Percentiles rank a stretch among this genome's conserved stretches.
Evolutionary conservation across 2,888 invertebrate species (phyloP).

Genomic region (Galerucella calmariensis): DNA sequence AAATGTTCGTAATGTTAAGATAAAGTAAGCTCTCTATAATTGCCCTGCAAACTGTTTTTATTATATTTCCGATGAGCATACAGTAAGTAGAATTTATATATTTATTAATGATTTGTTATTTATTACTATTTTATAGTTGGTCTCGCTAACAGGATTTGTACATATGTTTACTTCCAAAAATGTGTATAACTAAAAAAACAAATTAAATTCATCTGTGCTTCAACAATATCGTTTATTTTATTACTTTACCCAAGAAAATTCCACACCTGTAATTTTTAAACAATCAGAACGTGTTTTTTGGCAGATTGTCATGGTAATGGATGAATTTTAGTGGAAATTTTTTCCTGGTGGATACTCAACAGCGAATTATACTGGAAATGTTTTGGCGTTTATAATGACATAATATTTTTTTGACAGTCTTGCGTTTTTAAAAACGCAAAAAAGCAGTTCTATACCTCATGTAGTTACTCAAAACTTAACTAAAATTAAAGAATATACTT

Average conservation of each 20-base stretch:
- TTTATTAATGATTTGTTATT: slow-evolving; percentile 61
- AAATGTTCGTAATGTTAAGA: slow-evolving; percentile 41
- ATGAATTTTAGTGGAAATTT: no score
- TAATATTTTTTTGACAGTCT: no score
- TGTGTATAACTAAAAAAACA: slow-evolving; percentile 63
- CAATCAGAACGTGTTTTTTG: no score
- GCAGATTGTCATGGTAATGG: no score
- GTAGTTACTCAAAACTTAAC: no score
- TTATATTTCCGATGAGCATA: slow-evolving; percentile 51
- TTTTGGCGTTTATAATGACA: no score
- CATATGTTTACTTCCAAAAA: slow-evolving; percentile 62
- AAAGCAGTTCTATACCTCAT: no score
- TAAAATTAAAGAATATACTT: no score
- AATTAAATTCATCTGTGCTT: slow-evolving; percentile 63
- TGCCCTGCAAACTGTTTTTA: slow-evolving; percentile 40
- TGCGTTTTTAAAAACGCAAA: no score
- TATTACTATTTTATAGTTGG: slow-evolving; percentile 63
- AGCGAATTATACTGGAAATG: no score
- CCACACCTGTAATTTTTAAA: no score
- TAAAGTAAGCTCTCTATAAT: slow-evolving; percentile 58
- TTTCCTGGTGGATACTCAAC: no score
- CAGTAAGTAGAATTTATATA: slow-evolving; percentile 56
- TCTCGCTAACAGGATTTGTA: slow-evolving; percentile 65
- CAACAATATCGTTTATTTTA: slow-evolving; percentile 34
- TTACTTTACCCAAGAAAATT: background rate